phyloP scores from a whole-genome alignment of 2,797 vertebrate species.

The Aeoliscus strigatus region DNA sequence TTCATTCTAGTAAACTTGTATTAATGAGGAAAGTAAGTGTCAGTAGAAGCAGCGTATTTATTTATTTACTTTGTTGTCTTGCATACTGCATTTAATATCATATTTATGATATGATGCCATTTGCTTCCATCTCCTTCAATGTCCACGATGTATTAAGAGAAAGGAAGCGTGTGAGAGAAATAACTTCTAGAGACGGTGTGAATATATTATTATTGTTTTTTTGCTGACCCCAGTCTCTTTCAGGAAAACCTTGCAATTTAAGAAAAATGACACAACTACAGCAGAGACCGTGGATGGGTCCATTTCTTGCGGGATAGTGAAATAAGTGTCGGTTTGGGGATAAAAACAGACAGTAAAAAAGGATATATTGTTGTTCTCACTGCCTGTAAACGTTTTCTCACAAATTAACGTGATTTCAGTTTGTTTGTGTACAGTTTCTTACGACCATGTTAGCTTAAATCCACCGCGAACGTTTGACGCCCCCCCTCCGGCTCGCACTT shows the following conservation, averaged over 20 bases:
- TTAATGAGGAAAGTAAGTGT: too few species aligned
- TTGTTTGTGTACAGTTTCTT: fast-evolving
- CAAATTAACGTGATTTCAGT: fast-evolving
- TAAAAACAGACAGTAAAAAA: fast-evolving
- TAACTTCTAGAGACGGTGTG: conserved; percentile 8
- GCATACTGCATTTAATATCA: too few species aligned
- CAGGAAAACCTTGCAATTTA: conserved; percentile 52
- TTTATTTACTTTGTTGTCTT: too few species aligned
- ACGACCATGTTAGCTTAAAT: fast-evolving
- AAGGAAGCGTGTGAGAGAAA: too few species aligned
- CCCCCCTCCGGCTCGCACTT: conserved; percentile 32
- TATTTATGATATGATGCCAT: too few species aligned
- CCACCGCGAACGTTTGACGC: fast-evolving
- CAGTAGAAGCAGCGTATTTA: too few species aligned
- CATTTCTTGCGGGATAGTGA: conserved; percentile 30
- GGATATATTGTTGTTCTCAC: fast-evolving
- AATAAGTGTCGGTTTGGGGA: fast-evolving
- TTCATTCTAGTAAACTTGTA: too few species aligned
- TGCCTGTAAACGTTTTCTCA: fast-evolving
- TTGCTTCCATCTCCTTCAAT: too few species aligned
- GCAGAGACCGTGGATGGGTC: conserved; percentile 41
- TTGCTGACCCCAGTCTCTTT: conserved; percentile 35
- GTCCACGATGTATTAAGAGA: too few species aligned
- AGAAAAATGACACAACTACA: conserved; percentile 64
- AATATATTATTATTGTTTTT: conserved; percentile 27